Conservation (phyloP, 2,888 invertebrate genomes). For the Drosophila dives region DNA sequence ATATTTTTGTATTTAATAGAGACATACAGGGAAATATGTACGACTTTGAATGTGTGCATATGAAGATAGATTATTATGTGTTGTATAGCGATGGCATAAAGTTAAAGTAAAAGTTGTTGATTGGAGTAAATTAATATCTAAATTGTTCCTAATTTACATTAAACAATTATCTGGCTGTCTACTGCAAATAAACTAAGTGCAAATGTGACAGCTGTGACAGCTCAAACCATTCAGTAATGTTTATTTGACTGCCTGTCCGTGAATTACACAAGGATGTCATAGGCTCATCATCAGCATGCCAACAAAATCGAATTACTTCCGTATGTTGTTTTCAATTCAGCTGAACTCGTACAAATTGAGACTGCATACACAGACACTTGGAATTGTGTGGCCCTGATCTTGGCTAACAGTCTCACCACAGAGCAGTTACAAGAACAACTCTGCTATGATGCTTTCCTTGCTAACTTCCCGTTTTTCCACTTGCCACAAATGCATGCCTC, state of each 20-base stretch:
- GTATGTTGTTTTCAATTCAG: slow-evolving; percentile 51
- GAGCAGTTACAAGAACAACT: slow-evolving; percentile 45
- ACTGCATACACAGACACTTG: background rate
- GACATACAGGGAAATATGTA: too few relatives aligned
- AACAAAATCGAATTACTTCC: slow-evolving; percentile 78
- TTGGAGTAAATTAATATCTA: slow-evolving; percentile 30
- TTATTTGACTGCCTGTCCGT: slow-evolving; percentile 46
- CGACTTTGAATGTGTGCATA: background rate
- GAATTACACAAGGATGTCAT: slow-evolving; percentile 59
- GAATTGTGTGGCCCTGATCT: slow-evolving; percentile 26
- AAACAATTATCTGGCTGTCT: slow-evolving; percentile 37
- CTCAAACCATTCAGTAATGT: slow-evolving; percentile 39
- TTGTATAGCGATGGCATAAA: background rate
- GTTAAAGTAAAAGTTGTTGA: background rate
- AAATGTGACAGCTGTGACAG: slow-evolving; percentile 52
- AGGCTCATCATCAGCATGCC: slow-evolving; percentile 61
- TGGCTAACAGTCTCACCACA: slow-evolving; percentile 52
- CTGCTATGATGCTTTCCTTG: slow-evolving; percentile 59
- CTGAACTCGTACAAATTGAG: slow-evolving; percentile 25
- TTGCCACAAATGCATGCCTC: slow-evolving; percentile 35
- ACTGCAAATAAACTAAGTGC: background rate
- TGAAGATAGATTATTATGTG: background rate
- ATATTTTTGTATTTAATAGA: background rate
- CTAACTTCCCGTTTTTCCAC: slow-evolving; percentile 41
- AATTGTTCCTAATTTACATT: slow-evolving; percentile 55